Percentiles rank a stretch among this genome's conserved stretches.
Evolutionary conservation across 2,888 invertebrate species (phyloP).

Genomic region (Axea sp.): DNA sequence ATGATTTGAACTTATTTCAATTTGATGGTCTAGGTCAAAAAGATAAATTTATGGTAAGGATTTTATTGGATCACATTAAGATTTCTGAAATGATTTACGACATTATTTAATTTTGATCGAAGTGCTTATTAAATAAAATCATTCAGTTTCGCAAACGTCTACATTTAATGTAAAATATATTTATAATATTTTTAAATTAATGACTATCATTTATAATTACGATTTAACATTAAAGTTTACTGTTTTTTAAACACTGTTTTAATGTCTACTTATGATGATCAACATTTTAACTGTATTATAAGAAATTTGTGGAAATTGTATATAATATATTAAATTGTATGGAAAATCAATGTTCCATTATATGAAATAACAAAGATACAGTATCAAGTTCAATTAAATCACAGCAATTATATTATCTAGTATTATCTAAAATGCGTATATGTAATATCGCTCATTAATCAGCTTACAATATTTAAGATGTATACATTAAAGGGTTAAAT

Average conservation of each 20-base stretch:
- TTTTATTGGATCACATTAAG: neutral
- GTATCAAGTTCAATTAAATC: constrained; percentile 7
- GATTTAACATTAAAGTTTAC: too few species aligned
- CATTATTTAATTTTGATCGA: too few species aligned
- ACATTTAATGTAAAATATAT: too few species aligned
- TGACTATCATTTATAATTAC: too few species aligned
- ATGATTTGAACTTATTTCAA: neutral
- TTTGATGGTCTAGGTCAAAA: neutral
- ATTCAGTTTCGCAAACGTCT: too few species aligned
- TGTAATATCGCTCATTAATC: constrained; percentile 15
- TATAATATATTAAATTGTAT: constrained; percentile 17
- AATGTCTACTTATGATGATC: neutral
- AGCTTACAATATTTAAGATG: neutral
- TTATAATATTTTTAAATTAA: too few species aligned
- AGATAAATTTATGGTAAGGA: too few species aligned
- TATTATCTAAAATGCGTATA: constrained; percentile 2
- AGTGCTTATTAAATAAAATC: too few species aligned
- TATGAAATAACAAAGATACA: constrained; percentile 9
- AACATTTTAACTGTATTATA: constrained; percentile 3
- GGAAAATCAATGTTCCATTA: constrained; percentile 14
- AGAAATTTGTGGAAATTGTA: too few species aligned
- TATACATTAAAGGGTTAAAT: too few species aligned
- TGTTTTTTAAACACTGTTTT: constrained; percentile 8
- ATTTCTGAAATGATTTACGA: too few species aligned
- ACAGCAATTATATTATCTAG: constrained; percentile 6